phyloP scores from a whole-genome alignment of 2,888 invertebrate genomes.

The Nudaria mundana region DNA sequence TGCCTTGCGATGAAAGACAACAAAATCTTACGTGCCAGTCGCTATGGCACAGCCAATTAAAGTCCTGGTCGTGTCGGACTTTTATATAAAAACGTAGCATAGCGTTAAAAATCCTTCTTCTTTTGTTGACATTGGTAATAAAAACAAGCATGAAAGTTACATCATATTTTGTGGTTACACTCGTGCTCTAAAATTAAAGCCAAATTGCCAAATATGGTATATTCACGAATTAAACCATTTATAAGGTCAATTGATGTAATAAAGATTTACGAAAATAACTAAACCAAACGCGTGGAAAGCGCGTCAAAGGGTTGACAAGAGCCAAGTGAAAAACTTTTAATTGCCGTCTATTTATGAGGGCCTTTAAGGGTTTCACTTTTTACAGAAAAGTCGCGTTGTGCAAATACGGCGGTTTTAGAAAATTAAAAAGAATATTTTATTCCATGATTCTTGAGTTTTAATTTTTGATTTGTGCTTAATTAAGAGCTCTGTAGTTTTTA shows the following conservation, averaged over 20 bases:
- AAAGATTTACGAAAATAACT: conserved; percentile 17
- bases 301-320: conserved; percentile 29
- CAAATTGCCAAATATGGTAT: neutral
- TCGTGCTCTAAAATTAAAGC: neutral
- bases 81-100: neutral
- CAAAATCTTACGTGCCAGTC: too few relatives aligned
- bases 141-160: neutral
- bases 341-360: conserved; percentile 30
- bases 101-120: too few relatives aligned
- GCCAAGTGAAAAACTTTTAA: conserved; percentile 37
- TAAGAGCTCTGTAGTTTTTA: too few relatives aligned
- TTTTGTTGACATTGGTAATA: too few relatives aligned
- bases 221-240: conserved; percentile 15
- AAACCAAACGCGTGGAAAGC: conserved; percentile 18
- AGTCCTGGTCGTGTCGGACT: too few relatives aligned
- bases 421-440: neutral
- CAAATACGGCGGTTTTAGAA: conserved; percentile 25
- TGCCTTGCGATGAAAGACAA: too few relatives aligned
- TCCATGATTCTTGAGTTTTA: too few relatives aligned
- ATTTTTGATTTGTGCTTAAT: too few relatives aligned
- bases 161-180: neutral
- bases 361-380: conserved; percentile 28
- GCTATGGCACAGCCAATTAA: too few relatives aligned
- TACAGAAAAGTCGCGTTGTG: conserved; percentile 19
- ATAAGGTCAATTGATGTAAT: conserved; percentile 25